phyloP scores from a whole-genome alignment of 2,113 vertebrate genomes.

The Camelus dromedarius region DNA sequence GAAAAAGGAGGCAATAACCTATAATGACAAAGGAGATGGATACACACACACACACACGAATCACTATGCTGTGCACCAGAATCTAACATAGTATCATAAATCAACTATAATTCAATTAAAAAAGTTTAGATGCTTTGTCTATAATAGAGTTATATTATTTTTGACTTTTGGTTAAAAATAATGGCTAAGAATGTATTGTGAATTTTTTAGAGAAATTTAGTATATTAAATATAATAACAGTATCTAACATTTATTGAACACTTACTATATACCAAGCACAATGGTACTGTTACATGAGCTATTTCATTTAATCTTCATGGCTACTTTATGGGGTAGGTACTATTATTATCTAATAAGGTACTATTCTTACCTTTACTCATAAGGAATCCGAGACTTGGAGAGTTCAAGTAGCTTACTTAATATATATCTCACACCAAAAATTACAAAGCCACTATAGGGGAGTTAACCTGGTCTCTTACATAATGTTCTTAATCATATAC shows the following conservation, averaged over 20 bases:
- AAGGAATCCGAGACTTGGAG: conserved; percentile 34
- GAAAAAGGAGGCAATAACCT: too few relatives aligned
- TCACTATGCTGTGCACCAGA: too few relatives aligned
- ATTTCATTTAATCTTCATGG: conserved; percentile 39
- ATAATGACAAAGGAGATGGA: too few relatives aligned
- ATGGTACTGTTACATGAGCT: not conserved
- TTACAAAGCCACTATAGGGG: not conserved
- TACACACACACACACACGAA: too few relatives aligned
- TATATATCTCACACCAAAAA: not conserved
- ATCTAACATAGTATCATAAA: too few relatives aligned
- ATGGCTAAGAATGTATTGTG: not conserved
- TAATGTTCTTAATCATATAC: not conserved
- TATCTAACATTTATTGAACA: conserved; percentile 25
- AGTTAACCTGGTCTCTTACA: not conserved
- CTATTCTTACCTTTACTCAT: conserved; percentile 26
- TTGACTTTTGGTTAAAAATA: not conserved
- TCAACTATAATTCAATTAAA: too few relatives aligned
- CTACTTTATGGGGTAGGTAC: not conserved
- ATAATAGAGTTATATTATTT: not conserved
- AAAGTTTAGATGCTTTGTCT: conserved; percentile 6
- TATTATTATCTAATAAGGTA: not conserved
- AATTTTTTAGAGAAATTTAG: conserved; percentile 49
- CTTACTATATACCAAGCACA: not conserved
- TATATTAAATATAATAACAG: conserved; percentile 29
- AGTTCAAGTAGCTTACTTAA: conserved; percentile 29